Evolutionary conservation across 2,113 vertebrate species (phyloP).

Genomic region (Pteronura brasiliensis): DNA sequence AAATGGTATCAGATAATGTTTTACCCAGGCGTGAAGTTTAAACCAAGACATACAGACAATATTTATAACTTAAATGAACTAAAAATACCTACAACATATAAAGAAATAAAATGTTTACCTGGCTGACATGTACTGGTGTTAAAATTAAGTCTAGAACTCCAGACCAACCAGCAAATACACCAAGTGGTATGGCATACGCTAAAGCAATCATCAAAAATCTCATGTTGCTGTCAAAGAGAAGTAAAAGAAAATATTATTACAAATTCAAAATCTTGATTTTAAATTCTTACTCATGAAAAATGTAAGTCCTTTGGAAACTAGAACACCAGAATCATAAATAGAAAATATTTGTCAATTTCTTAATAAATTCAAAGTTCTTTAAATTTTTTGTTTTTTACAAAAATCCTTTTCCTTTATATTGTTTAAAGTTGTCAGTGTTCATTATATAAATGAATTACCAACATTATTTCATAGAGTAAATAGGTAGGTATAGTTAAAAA

Average conservation of each 20-base stretch:
- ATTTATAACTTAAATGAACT: constrained; percentile 26
- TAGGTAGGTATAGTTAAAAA: neutral
- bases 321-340: constrained; percentile 21
- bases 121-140: constrained; percentile 93
- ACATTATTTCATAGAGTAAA: neutral
- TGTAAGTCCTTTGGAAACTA: neutral
- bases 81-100: constrained; percentile 50
- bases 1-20: neutral
- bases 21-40: constrained; percentile 11
- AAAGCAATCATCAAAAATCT: constrained; percentile 97
- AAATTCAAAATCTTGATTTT: constrained; percentile 43
- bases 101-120: constrained; percentile 85
- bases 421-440: neutral
- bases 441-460: neutral
- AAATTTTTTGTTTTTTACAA: constrained; percentile 13
- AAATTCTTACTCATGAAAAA: constrained; percentile 45
- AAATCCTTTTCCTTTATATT: neutral
- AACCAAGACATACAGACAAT: neutral
- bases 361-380: constrained; percentile 27
- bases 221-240: constrained; percentile 86
- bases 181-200: constrained; percentile 95
- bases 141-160: constrained; percentile 97
- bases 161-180: constrained; percentile 95
- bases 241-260: constrained; percentile 27
- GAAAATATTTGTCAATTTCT: constrained; percentile 4